Evolutionary conservation across 2,888 invertebrate species (phyloP).

Genomic region (Standfussiana lucernea): DNA sequence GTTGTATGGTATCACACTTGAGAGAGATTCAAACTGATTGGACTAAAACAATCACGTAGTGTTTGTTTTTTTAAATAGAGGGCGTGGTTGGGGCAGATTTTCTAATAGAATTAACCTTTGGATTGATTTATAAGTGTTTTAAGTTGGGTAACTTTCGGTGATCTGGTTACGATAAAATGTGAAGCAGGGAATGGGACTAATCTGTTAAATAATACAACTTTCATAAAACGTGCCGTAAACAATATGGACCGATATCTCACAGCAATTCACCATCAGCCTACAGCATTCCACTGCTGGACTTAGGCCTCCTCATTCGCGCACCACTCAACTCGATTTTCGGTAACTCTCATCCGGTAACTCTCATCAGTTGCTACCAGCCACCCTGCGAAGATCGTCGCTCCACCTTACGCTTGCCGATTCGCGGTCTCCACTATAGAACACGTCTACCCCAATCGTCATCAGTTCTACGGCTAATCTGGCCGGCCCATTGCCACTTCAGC

Average conservation of each 20-base stretch:
- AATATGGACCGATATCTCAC: not conserved
- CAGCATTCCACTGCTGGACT: too few relatives aligned
- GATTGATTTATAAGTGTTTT: constrained; percentile 59
- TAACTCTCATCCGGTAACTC: too few relatives aligned
- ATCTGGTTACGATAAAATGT: constrained; percentile 41
- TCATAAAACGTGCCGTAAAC: not conserved
- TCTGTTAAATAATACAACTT: not conserved
- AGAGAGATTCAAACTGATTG: constrained; percentile 50
- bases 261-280: too few relatives aligned
- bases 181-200: constrained; percentile 16
- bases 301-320: too few relatives aligned
- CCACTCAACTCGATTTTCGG: too few relatives aligned
- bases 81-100: constrained; percentile 45
- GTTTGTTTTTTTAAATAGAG: constrained; percentile 48
- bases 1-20: constrained; percentile 55
- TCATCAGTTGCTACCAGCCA: too few relatives aligned
- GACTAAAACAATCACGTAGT: constrained; percentile 48
- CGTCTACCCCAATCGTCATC: too few relatives aligned
- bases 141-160: constrained; percentile 40
- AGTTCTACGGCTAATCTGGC: too few relatives aligned
- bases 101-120: constrained; percentile 50
- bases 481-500: too few relatives aligned
- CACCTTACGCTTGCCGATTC: too few relatives aligned
- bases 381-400: too few relatives aligned
- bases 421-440: too few relatives aligned